Conservation (phyloP, 92 coral and sea anemone species). For the Zoanthus sociatus region DNA sequence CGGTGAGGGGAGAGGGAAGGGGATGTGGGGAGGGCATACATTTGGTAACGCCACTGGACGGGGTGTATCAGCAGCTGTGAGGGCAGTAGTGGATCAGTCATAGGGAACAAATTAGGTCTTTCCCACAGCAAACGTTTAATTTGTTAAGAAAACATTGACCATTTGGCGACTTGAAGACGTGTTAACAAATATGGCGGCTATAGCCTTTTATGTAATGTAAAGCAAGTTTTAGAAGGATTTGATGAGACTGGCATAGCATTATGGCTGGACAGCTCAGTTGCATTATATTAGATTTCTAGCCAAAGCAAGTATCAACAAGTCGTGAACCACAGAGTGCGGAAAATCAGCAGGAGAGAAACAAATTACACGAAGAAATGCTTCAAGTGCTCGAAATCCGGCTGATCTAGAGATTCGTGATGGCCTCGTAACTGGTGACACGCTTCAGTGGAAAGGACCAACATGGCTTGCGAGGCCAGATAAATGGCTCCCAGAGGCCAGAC, state of each 20-base stretch:
- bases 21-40: constrained; percentile 13
- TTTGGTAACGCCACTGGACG: constrained; percentile 5
- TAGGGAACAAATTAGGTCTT: neutral
- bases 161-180: neutral
- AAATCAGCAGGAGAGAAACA: neutral
- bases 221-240: neutral
- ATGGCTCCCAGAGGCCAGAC: neutral
- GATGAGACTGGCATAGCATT: neutral
- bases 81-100: neutral
- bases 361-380: neutral
- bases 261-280: constrained; percentile 6
- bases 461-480: constrained; percentile 29
- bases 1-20: neutral
- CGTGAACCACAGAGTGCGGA: constrained; percentile 1
- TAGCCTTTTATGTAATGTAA: neutral
- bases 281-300: neutral
- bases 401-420: constrained; percentile 9
- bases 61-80: neutral
- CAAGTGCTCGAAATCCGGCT: neutral
- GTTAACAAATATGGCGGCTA: neutral
- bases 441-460: constrained; percentile 27
- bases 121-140: neutral
- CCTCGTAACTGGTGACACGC: neutral
- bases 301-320: neutral
- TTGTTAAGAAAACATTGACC: neutral